phyloP scores from a whole-genome alignment of 2,113 vertebrate species.

The Hemibagrus wyckioides region DNA sequence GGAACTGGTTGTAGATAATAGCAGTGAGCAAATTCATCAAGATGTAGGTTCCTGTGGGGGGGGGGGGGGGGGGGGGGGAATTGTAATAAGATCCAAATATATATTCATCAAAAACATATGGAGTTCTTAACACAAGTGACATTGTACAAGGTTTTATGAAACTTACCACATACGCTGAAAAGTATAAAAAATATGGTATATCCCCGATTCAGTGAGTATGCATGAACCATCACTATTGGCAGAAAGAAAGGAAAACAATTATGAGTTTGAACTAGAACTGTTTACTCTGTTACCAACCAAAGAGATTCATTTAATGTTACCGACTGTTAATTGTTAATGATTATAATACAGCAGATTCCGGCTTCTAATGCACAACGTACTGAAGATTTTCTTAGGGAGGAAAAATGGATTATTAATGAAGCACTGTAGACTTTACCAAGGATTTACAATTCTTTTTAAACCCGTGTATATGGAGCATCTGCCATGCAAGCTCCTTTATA shows the following conservation, averaged over 20 bases:
- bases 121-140: neutral
- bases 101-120: constrained; percentile 75
- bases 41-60: constrained; percentile 86
- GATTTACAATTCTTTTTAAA: neutral
- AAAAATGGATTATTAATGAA: neutral
- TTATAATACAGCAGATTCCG: neutral
- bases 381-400: neutral
- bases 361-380: neutral
- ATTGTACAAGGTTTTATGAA: neutral
- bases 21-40: constrained; percentile 96
- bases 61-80: no score
- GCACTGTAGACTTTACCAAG: neutral
- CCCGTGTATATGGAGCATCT: neutral
- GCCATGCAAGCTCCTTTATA: neutral
- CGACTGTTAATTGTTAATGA: neutral
- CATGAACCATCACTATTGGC: constrained; percentile 90
- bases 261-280: neutral
- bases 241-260: constrained; percentile 4
- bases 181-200: constrained; percentile 89
- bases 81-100: neutral
- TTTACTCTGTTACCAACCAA: neutral
- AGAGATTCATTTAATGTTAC: no score
- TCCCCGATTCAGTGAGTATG: constrained; percentile 83
- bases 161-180: constrained; percentile 91
- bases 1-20: constrained; percentile 97